Evolutionary conservation across 2,113 vertebrate genomes (phyloP).

Genomic region (Sterna hirundo): DNA sequence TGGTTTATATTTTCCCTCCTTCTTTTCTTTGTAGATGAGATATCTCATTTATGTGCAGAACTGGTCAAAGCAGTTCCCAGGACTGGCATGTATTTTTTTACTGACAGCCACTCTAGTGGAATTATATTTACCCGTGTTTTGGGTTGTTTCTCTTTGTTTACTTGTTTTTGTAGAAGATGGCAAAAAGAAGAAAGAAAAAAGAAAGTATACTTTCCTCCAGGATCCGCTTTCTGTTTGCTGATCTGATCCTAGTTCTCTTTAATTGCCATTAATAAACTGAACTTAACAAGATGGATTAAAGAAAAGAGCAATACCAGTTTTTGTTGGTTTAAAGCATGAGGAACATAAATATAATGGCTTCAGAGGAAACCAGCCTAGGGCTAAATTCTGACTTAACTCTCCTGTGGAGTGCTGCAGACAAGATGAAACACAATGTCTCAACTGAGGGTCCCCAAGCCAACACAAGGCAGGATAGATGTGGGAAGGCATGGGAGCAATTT

Average conservation of each 20-base stretch:
- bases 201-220: neutral
- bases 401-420: conserved; percentile 37
- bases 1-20: neutral
- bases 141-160: neutral
- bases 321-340: conserved; percentile 18
- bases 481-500: conserved; percentile 41
- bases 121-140: neutral
- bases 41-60: neutral
- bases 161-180: neutral
- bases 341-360: conserved; percentile 20
- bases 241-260: neutral
- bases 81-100: neutral
- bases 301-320: conserved; percentile 5
- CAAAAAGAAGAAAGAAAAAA: neutral
- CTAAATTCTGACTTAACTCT: conserved; percentile 50
- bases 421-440: conserved; percentile 30
- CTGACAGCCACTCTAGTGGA: neutral
- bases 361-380: conserved; percentile 35
- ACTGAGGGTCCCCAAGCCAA: neutral
- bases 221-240: neutral
- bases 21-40: neutral
- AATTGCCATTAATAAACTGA: conserved; percentile 33
- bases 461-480: conserved; percentile 14
- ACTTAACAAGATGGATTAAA: conserved; percentile 29
- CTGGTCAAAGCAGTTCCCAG: neutral